Conservation (phyloP, 2,113 vertebrate genomes). For the Pteronura brasiliensis region DNA sequence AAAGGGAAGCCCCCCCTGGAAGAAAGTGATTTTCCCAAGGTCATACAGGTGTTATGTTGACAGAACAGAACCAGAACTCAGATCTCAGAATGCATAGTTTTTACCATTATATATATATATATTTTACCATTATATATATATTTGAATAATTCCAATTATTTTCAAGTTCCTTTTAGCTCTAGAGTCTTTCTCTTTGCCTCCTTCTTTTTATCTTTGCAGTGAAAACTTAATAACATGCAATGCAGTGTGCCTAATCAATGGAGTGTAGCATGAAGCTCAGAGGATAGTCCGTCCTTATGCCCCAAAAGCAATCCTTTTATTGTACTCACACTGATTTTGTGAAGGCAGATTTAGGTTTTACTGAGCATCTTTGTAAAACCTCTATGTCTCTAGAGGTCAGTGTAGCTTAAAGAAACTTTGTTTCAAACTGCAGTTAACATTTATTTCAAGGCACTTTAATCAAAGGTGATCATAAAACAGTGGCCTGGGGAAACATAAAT, state of each 20-base stretch:
- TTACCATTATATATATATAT: background rate
- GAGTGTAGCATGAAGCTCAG: background rate
- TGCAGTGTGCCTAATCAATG: constrained; percentile 24
- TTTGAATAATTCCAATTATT: constrained; percentile 24
- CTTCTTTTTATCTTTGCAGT: constrained; percentile 34
- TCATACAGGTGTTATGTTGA: background rate
- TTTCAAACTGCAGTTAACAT: constrained; percentile 51
- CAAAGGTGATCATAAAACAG: constrained; percentile 55
- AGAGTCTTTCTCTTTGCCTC: background rate
- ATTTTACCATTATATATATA: background rate
- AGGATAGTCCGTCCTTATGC: background rate
- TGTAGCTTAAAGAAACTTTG: constrained; percentile 49
- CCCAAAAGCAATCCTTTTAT: background rate
- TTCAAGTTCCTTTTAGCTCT: constrained; percentile 19
- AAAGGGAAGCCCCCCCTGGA: background rate
- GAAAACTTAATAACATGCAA: constrained; percentile 25
- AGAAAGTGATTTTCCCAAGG: background rate
- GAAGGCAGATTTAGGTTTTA: constrained; percentile 18
- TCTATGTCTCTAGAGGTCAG: constrained; percentile 43
- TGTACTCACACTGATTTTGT: background rate
- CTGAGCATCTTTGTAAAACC: background rate
- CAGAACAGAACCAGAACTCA: background rate
- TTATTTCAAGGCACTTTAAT: constrained; percentile 56
- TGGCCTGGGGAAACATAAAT: constrained; percentile 45
- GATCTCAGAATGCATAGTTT: background rate